Base-by-base conservation (phyloP, 30 jellyfish, hydroid and myxozoan species). In the Turritopsis dohrnii region DNA sequence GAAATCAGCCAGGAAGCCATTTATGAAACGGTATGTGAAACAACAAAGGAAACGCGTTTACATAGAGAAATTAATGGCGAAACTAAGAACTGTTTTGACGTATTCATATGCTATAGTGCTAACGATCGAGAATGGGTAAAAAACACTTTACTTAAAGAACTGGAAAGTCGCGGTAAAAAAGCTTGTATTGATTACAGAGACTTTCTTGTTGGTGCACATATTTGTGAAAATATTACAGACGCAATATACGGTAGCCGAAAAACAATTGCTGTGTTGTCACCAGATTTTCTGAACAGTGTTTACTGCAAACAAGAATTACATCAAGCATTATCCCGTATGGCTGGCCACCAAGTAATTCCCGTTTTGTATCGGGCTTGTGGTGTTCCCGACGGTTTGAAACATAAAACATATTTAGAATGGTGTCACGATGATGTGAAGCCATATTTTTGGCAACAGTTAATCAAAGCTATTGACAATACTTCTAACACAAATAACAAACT, bases 341-440 rank as follows among this genome's bases (percentile, higher is more conserved):
- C 83, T 53, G 81, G 28, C 19, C 96, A 89, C 28, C 87, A 84
- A 28, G 94, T 86, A 1, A 83, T 91, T 53, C 97, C 97, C 8
- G 65, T 91, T 8, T 29, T 91, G 85, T 91, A 69, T 77, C 83
- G 90, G 23, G 65, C 28, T 1, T 91, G 97, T 71, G 86, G 76
- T 21, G 90, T 86, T 16, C 97, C 97, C n/a, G 22, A 22, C 28
- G 66, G 84, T 52, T 69, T 91, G 66, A 24, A 72, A 52, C 69
- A 86, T 26, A 86, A 81, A 81, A 93, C 98, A 3, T 93, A 93
- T 80, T 77, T 93, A 72, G 98, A 93, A 21, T 93, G 96, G 96
- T 80, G 93, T 73, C 82, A 93, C 54, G 87, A 83, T 21, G 98
- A 93, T 76, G 94, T 88, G 24, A 84, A 84, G 80, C 88, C 89